These are phyloP conservation scores for Moxostoma hubbsi DNA, from an alignment of 2,797 vertebrate species.

Conservation along the genomic window DNA sequence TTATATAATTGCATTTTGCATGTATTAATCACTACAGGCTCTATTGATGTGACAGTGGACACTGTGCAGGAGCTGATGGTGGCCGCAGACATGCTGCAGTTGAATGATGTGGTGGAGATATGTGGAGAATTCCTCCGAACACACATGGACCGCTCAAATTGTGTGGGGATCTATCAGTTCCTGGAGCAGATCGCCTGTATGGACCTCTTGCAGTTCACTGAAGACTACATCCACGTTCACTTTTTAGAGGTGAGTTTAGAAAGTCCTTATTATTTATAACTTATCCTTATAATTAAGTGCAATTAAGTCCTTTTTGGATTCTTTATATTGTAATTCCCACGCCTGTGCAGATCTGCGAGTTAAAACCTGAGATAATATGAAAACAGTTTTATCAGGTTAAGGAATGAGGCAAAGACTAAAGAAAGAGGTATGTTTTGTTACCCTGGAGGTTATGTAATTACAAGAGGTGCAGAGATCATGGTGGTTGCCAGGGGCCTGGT, in stretches of 20 bases:
- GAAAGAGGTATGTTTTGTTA: too few species aligned
- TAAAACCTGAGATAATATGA: background rate
- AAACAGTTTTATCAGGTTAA: too few species aligned
- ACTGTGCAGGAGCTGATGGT: constrained; percentile 96
- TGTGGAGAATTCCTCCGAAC: constrained; percentile 94
- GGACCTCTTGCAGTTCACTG: constrained; percentile 90
- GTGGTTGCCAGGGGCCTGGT: too few species aligned
- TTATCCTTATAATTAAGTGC: background rate
- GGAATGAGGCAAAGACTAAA: too few species aligned
- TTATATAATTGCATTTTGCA: background rate
- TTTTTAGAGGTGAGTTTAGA: constrained; percentile 85
- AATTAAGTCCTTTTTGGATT: background rate
- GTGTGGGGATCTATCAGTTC: constrained; percentile 95
- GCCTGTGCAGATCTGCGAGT: too few species aligned
- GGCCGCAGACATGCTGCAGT: constrained; percentile 96
- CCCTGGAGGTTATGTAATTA: too few species aligned
- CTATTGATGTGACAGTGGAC: constrained; percentile 85
- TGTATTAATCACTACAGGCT: constrained; percentile 71
- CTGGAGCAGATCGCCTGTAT: constrained; percentile 92
- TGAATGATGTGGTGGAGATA: constrained; percentile 90
- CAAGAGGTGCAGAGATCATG: too few species aligned
- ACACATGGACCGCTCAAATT: constrained; percentile 93
- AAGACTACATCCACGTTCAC: constrained; percentile 93
- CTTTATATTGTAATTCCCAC: background rate
- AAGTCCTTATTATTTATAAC: background rate